These are phyloP conservation scores for Thaleichthys pacificus DNA, from an alignment of 2,797 vertebrate species.

Conservation along the genomic window DNA sequence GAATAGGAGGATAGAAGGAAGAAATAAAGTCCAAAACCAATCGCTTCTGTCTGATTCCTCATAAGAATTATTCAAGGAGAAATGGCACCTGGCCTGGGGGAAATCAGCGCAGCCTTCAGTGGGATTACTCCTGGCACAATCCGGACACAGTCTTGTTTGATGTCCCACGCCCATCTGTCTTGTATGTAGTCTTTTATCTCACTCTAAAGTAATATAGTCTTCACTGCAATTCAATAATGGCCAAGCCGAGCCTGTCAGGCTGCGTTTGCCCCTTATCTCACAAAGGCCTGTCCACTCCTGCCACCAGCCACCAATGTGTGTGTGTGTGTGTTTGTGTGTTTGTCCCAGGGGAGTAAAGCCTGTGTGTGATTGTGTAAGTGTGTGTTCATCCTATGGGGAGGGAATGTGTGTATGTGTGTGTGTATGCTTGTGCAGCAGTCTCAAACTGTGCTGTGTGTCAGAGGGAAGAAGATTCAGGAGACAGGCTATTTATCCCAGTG, in stretches of 20 bases:
- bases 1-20: constrained; percentile 18
- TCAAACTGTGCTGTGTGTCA: constrained; percentile 67
- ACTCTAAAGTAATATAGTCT: constrained; percentile 97
- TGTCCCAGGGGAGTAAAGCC: constrained; percentile 10
- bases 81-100: constrained; percentile 86
- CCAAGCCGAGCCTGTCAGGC: constrained; percentile 92
- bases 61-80: constrained; percentile 89
- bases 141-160: constrained; percentile 96
- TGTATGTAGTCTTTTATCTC: constrained; percentile 97
- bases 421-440: constrained; percentile 61
- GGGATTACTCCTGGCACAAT: constrained; percentile 95
- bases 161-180: constrained; percentile 95
- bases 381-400: constrained; percentile 36
- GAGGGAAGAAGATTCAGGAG: constrained; percentile 50
- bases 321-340: constrained; percentile 19
- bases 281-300: constrained; percentile 91
- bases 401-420: constrained; percentile 34
- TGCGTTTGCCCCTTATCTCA: constrained; percentile 95
- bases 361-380: constrained; percentile 27
- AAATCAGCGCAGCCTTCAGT: constrained; percentile 92
- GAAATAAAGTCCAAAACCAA: constrained; percentile 59
- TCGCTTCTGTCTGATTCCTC: constrained; percentile 74
- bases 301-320: constrained; percentile 78
- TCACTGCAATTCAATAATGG: constrained; percentile 98
- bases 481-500: constrained; percentile 68